Evolutionary conservation across 2,797 vertebrate genomes (phyloP).

Genomic region (Myotis pilosus): DNA sequence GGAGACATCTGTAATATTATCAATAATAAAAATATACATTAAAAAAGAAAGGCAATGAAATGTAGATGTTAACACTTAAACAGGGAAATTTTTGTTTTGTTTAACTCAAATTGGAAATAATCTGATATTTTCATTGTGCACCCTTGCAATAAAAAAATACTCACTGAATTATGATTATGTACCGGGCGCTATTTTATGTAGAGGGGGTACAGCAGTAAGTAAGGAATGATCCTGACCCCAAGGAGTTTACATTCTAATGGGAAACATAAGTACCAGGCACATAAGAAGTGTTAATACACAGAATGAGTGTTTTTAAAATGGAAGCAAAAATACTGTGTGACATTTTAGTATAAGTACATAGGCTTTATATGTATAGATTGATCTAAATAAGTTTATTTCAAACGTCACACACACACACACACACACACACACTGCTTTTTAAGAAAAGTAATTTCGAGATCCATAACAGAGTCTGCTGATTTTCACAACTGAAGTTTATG

Average conservation of each 20-base stretch:
- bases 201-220: neutral
- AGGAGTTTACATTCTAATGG: neutral
- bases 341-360: neutral
- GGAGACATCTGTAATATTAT: no score
- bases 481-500: neutral
- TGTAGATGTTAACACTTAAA: neutral
- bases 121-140: neutral
- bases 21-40: no score
- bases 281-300: neutral
- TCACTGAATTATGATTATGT: neutral
- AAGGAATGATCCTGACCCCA: neutral
- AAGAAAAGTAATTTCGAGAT: neutral
- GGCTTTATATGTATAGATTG: neutral
- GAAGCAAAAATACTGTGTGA: neutral
- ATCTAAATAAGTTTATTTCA: neutral
- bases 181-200: neutral
- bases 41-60: neutral
- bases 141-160: neutral
- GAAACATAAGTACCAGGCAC: neutral
- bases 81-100: neutral
- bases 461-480: neutral
- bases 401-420: neutral
- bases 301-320: neutral
- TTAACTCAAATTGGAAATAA: neutral
- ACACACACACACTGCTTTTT: neutral